Conservation (phyloP, 2,113 vertebrate genomes). For the Eira barbara region DNA sequence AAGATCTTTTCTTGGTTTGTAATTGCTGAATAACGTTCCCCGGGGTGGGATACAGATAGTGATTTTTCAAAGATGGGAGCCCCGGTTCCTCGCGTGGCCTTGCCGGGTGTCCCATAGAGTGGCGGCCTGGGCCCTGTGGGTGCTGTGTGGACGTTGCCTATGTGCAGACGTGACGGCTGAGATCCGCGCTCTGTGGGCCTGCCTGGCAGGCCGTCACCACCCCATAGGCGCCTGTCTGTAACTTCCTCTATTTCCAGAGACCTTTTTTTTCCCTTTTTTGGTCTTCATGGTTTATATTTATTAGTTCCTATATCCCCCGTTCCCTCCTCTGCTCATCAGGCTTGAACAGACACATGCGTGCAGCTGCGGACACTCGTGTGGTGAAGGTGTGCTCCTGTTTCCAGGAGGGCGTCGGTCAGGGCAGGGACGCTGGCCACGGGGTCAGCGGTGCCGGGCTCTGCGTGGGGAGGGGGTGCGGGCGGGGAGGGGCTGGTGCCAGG, state of each 20-base stretch:
- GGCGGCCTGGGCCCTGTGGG: neutral
- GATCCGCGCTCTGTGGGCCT: fast-evolving
- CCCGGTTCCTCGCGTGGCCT: neutral
- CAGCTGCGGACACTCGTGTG: neutral
- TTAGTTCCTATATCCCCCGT: too few species aligned
- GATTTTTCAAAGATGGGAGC: neutral
- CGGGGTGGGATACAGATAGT: neutral
- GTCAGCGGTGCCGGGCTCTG: neutral
- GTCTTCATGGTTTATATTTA: fast-evolving
- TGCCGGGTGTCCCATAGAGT: neutral
- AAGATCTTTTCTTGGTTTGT: neutral
- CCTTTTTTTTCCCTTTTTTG: neutral
- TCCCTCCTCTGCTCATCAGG: neutral
- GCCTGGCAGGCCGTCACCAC: neutral
- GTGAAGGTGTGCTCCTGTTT: fast-evolving
- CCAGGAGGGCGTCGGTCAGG: too few species aligned
- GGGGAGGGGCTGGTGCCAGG: neutral
- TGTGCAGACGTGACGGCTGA: fast-evolving
- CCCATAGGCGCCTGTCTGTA: fast-evolving
- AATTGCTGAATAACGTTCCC: fast-evolving
- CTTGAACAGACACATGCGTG: fast-evolving
- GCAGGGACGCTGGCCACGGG: neutral
- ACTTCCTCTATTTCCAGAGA: neutral
- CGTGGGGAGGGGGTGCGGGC: fast-evolving
- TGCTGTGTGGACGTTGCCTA: fast-evolving